Conservation (phyloP, 1,140 invertebrate genomes). For the Stegodyphus mimosarum region DNA sequence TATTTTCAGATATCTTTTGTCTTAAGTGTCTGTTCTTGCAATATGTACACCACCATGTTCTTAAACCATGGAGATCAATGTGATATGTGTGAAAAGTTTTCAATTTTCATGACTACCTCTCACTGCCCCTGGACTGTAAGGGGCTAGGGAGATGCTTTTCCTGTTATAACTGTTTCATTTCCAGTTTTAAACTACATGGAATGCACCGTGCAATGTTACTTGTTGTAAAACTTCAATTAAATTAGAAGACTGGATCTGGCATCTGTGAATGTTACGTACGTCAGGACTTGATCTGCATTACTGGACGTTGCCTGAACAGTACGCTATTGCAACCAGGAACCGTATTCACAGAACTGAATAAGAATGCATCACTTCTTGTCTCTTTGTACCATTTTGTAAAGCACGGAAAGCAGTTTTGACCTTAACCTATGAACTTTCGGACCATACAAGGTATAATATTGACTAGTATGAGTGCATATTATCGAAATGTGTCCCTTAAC, state of each 20-base stretch:
- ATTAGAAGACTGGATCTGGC: not conserved
- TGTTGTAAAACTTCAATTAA: conserved; percentile 33
- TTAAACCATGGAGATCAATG: conserved; percentile 28
- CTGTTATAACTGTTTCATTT: conserved; percentile 41
- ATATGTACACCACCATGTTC: conserved; percentile 20
- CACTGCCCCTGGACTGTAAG: conserved; percentile 5
- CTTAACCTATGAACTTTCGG: conserved; percentile 32
- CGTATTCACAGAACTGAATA: conserved; percentile 1
- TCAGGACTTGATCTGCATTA: not conserved
- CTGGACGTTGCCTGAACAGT: too few relatives aligned
- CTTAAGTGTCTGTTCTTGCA: not conserved
- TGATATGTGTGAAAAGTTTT: conserved; percentile 52
- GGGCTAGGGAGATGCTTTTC: not conserved
- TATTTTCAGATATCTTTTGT: not conserved
- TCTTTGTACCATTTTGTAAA: conserved; percentile 42
- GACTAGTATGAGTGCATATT: conserved; percentile 29
- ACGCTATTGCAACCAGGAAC: too few relatives aligned
- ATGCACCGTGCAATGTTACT: conserved; percentile 1
- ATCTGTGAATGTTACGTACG: conserved; percentile 29
- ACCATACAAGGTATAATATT: conserved; percentile 55
- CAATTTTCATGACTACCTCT: conserved; percentile 11
- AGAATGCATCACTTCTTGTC: conserved; percentile 13
- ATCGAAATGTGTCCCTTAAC: conserved; percentile 7
- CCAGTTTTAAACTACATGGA: conserved; percentile 32
- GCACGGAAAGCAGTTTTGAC: conserved; percentile 11